phyloP scores from a whole-genome alignment of 2,888 invertebrate genomes.

The Ophioninae sp. region DNA sequence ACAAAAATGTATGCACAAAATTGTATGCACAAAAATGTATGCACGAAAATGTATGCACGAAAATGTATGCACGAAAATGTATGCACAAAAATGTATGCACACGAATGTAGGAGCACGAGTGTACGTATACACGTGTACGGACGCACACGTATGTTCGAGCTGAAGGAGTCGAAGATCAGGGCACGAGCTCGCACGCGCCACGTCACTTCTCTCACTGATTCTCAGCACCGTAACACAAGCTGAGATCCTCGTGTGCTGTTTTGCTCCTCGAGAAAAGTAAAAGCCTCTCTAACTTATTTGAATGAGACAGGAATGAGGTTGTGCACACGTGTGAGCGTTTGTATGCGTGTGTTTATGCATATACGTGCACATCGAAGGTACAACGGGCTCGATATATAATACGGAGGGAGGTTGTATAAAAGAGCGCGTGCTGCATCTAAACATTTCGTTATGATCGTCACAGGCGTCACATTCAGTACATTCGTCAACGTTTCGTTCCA shows the following conservation, averaged over 20 bases:
- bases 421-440: conserved; percentile 43
- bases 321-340: not conserved
- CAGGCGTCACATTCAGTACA: conserved; percentile 30
- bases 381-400: conserved; percentile 13
- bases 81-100: conserved; percentile 1
- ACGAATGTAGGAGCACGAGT: conserved; percentile 1
- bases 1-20: not conserved
- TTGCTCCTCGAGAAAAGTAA: conserved; percentile 54
- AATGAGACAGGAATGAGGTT: conserved; percentile 60
- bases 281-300: conserved; percentile 62
- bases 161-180: conserved; percentile 47
- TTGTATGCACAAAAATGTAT: not conserved
- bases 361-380: conserved; percentile 4
- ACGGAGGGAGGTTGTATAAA: conserved; percentile 62
- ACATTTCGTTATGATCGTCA: conserved; percentile 60
- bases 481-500: conserved; percentile 54
- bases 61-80: conserved; percentile 1
- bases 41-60: not conserved
- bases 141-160: not conserved
- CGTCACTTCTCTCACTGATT: conserved; percentile 58
- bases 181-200: conserved; percentile 62
- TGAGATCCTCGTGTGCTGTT: conserved; percentile 44
- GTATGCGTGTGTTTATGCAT: not conserved
- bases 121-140: conserved; percentile 17
- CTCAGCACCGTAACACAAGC: conserved; percentile 21